Conservation (phyloP, 2,113 vertebrate species). For the Thamnophis sirtalis region DNA sequence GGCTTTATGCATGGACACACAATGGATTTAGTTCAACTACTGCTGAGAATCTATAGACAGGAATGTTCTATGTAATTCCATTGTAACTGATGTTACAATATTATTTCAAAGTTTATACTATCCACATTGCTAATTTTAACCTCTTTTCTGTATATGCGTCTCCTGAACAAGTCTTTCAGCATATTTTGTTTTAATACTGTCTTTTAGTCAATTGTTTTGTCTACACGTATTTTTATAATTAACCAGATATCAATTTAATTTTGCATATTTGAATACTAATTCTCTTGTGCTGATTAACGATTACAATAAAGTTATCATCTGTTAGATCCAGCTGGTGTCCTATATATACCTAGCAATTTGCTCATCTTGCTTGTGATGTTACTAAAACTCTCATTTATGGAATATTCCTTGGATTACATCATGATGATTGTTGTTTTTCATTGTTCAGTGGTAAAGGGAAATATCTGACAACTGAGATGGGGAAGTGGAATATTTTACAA, state of each 20-base stretch:
- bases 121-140: neutral
- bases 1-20: neutral
- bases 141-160: neutral
- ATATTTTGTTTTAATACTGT: neutral
- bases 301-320: neutral
- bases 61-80: neutral
- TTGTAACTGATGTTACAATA: neutral
- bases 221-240: neutral
- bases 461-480: neutral
- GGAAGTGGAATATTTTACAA: constrained; percentile 1
- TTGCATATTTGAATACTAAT: neutral
- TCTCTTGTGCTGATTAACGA: neutral
- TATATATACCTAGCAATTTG: neutral
- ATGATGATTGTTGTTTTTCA: neutral
- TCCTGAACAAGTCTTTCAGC: neutral
- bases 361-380: neutral
- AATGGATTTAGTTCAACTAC: neutral
- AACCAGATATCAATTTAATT: neutral
- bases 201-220: neutral
- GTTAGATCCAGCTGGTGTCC: neutral
- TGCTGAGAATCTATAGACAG: neutral
- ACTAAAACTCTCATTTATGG: neutral
- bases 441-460: neutral
- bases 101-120: neutral
- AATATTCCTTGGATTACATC: neutral